phyloP scores from a whole-genome alignment of 1,140 invertebrate genomes.

The Tenebrio molitor region DNA sequence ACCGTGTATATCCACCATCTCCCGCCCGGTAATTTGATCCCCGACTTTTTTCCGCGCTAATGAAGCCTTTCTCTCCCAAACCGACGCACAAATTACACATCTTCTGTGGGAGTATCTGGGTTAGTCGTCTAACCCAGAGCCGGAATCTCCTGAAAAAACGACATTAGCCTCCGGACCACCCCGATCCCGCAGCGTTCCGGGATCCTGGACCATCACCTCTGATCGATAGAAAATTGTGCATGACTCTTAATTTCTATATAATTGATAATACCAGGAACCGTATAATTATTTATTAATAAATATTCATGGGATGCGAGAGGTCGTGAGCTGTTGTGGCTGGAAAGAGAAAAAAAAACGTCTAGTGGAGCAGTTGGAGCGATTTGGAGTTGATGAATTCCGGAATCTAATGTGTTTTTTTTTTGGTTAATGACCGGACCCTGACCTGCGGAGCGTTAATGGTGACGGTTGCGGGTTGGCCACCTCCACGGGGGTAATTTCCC shows the following conservation, averaged over 20 bases:
- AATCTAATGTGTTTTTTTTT: conserved; percentile 41
- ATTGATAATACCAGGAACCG: conserved; percentile 17
- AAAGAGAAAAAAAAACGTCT: conserved; percentile 30
- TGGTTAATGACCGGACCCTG: conserved; percentile 43
- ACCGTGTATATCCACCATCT: no score
- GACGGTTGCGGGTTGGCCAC: conserved; percentile 16
- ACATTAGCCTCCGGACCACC: no score
- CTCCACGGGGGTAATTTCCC: neutral
- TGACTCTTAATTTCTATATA: conserved; percentile 27
- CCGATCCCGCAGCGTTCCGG: no score
- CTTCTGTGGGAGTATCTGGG: no score
- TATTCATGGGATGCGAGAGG: conserved; percentile 19
- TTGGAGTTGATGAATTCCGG: conserved; percentile 46
- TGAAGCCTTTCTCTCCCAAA: no score
- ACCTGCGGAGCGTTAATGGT: conserved; percentile 37
- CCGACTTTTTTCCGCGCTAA: no score
- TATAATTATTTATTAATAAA: conserved; percentile 44
- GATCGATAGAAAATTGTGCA: no score
- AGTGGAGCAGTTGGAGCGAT: conserved; percentile 38
- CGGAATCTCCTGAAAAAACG: no score
- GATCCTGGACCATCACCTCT: no score
- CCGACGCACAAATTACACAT: no score
- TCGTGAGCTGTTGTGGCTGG: neutral
- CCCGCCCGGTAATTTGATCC: no score
- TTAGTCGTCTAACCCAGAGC: no score